Percentiles rank a stretch among this genome's conserved stretches.
phyloP scores from a whole-genome alignment of 2,888 invertebrate genomes.

The Ophioninae sp. region DNA sequence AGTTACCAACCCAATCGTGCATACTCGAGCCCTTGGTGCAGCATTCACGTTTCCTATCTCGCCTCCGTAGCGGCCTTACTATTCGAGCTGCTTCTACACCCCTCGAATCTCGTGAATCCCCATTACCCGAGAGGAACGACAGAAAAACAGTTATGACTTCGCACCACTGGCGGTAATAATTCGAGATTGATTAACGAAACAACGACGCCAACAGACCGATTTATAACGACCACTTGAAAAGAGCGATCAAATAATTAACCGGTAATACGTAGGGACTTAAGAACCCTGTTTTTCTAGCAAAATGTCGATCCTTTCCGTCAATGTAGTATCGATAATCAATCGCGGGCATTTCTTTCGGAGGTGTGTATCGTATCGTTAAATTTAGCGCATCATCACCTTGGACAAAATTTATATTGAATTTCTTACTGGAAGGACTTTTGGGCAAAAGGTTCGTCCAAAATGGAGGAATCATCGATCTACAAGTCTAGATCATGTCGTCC shows the following conservation, averaged over 20 bases:
- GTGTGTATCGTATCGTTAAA: no score
- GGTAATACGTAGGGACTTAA: background rate
- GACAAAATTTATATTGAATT: no score
- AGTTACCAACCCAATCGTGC: constrained; percentile 59
- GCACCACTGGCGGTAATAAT: constrained; percentile 34
- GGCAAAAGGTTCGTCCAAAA: no score
- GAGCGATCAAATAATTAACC: constrained; percentile 25
- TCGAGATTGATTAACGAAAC: constrained; percentile 44
- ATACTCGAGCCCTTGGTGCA: constrained; percentile 31
- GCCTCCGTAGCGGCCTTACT: constrained; percentile 2
- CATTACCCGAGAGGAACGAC: constrained; percentile 25
- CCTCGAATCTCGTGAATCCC: constrained; percentile 33
- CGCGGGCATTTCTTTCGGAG: no score
- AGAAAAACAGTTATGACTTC: background rate
- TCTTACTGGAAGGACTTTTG: no score
- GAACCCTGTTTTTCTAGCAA: background rate
- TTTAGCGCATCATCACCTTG: no score
- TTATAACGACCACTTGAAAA: constrained; percentile 41
- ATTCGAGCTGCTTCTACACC: constrained; percentile 6
- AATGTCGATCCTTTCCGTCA: constrained; percentile 6
- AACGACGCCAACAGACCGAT: constrained; percentile 38
- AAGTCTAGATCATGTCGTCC: no score
- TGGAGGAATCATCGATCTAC: no score
- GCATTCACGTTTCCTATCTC: constrained; percentile 30
- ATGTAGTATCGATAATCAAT: background rate